Conservation (phyloP, 2,888 invertebrate species). For the Patella ulyssiponensis region DNA sequence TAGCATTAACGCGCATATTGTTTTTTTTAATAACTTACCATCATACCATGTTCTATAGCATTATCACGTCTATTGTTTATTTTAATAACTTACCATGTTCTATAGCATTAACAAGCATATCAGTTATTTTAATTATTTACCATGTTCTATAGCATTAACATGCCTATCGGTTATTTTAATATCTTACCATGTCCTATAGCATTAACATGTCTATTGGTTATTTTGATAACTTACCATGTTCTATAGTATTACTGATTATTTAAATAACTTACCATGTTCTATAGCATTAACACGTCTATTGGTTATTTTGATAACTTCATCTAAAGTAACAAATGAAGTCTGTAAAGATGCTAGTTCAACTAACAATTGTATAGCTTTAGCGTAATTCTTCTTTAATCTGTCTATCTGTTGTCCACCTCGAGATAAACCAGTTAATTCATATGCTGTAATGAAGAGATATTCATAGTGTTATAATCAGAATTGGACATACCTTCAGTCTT, state of each 20-base stretch:
- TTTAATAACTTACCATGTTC: constrained; percentile 86
- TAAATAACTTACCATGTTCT: constrained; percentile 85
- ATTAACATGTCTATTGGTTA: constrained; percentile 79
- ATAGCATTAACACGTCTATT: constrained; percentile 99
- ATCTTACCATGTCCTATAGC: constrained; percentile 99
- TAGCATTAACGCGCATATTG: too few species aligned
- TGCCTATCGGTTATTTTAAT: constrained; percentile 99
- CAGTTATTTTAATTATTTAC: constrained; percentile 73
- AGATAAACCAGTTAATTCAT: constrained; percentile 95
- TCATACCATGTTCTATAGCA: constrained; percentile 99
- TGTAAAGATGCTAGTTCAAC: constrained; percentile 98
- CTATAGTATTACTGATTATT: constrained; percentile 86
- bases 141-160: constrained; percentile 99
- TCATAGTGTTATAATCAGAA: neutral
- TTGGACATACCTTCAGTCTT: too few species aligned
- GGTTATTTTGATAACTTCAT: constrained; percentile 98
- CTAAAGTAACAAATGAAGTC: constrained; percentile 97
- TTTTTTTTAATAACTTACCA: constrained; percentile 76
- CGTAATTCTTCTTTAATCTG: constrained; percentile 97
- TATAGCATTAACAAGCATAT: too few species aligned
- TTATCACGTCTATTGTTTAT: constrained; percentile 99
- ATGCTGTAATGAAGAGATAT: constrained; percentile 74
- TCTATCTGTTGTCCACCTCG: constrained; percentile 97
- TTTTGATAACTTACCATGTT: constrained; percentile 82
- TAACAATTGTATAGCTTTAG: constrained; percentile 91